These are phyloP conservation scores for Neoseiulus cucumeris DNA, from an alignment of 1,140 invertebrate genomes.

Conservation along the genomic window DNA sequence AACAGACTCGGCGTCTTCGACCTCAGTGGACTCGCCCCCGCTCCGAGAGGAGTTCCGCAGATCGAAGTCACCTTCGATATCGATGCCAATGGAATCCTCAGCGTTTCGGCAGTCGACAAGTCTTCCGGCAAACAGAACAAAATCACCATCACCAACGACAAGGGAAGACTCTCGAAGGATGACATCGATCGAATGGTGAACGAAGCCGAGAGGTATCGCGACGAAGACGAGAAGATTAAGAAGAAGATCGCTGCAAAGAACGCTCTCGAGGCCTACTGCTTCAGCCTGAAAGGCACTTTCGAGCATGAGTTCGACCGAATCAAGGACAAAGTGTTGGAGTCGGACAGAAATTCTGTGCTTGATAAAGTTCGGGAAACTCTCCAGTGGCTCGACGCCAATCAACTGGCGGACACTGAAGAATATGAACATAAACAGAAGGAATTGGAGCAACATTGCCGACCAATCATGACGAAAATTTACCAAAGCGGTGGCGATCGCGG, in stretches of 20 bases:
- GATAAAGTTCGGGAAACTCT: slow-evolving; percentile 23
- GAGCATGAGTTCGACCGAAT: slow-evolving; percentile 24
- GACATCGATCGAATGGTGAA: slow-evolving; percentile 32
- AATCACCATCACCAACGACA: slow-evolving; percentile 35
- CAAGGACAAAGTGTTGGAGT: slow-evolving; percentile 19
- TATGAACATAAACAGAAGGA: too few relatives aligned
- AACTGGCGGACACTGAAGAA: slow-evolving; percentile 31
- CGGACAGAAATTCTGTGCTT: slow-evolving; percentile 21
- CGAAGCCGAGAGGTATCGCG: slow-evolving; percentile 72
- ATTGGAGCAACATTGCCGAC: slow-evolving; percentile 24
- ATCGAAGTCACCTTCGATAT: slow-evolving; percentile 39
- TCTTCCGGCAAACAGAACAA: slow-evolving; percentile 84
- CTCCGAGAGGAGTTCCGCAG: slow-evolving; percentile 36
- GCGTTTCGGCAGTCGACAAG: slow-evolving; percentile 33
- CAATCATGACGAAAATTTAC: slow-evolving; percentile 25
- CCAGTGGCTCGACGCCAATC: slow-evolving; percentile 35
- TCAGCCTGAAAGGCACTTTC: slow-evolving; percentile 18
- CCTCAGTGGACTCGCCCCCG: slow-evolving; percentile 36
- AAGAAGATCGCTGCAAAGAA: slow-evolving; percentile 24
- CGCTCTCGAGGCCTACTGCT: slow-evolving; percentile 21
- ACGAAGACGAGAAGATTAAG: slow-evolving; percentile 67
- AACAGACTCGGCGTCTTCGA: slow-evolving; percentile 37
- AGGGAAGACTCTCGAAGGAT: slow-evolving; percentile 29
- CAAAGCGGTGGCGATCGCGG: neutral
- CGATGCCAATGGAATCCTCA: slow-evolving; percentile 31